phyloP scores from a whole-genome alignment of 2,888 invertebrate species.

The Latrodectus elegans region DNA sequence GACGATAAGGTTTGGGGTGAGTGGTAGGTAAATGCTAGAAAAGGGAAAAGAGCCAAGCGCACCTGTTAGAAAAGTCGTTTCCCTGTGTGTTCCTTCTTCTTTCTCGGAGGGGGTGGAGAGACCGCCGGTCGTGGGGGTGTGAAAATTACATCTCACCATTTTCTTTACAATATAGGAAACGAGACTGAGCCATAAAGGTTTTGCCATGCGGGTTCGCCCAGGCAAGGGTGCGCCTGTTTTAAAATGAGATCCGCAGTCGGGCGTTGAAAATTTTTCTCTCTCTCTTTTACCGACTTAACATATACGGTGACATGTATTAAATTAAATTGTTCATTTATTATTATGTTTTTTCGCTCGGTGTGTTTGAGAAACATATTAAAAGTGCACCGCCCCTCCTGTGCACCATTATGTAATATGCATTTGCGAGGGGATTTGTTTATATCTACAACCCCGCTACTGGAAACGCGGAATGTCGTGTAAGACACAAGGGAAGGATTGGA shows the following conservation, averaged over 20 bases:
- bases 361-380: constrained; percentile 54
- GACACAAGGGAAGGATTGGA: not conserved
- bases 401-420: constrained; percentile 67
- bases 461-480: constrained; percentile 12
- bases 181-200: constrained; percentile 55
- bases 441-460: constrained; percentile 37
- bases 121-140: constrained; percentile 10
- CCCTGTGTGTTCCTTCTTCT: constrained; percentile 29
- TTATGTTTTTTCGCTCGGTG: constrained; percentile 44
- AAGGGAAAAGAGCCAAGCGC: constrained; percentile 40
- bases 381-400: not conserved
- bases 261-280: constrained; percentile 49
- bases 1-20: not conserved
- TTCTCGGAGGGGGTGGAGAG: not conserved
- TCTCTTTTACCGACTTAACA: constrained; percentile 41
- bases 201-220: constrained; percentile 27
- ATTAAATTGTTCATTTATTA: constrained; percentile 69
- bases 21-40: constrained; percentile 16
- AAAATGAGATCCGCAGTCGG: constrained; percentile 54
- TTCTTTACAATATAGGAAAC: constrained; percentile 49
- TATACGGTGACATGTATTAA: constrained; percentile 67
- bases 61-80: constrained; percentile 65
- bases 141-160: constrained; percentile 65
- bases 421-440: constrained; percentile 49
- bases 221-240: constrained; percentile 42